Base-by-base conservation (phyloP, 1,140 invertebrate species). In the Ditylenchus dipsaci region DNA sequence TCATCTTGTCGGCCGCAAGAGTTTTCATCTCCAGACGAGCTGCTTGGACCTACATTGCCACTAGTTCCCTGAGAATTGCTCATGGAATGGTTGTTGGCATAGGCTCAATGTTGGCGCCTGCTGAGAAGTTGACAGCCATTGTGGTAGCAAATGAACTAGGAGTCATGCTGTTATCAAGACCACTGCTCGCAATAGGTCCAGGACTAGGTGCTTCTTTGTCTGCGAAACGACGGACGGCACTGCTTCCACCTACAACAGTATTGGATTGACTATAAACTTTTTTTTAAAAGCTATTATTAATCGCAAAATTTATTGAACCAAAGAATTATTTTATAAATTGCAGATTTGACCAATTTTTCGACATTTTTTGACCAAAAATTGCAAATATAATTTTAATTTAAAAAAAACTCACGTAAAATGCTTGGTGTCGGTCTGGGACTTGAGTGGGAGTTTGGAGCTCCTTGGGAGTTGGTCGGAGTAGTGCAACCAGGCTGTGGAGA, bases 321-420 rank as follows among this genome's bases (percentile, higher is more conserved):
- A n/a, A n/a, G n/a, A n/a, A n/a, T n/a, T n/a, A n/a, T n/a, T n/a
- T n/a, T n/a, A n/a, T n/a, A n/a, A n/a, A n/a, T n/a, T n/a, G n/a
- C n/a, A n/a, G n/a, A n/a, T n/a, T n/a, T n/a, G n/a, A n/a, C n/a
- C n/a, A n/a, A n/a, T n/a, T n/a, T n/a, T n/a, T n/a, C n/a, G n/a
- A n/a, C n/a, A n/a, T n/a, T n/a, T n/a, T n/a, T n/a, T n/a, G n/a
- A n/a, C n/a, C n/a, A n/a, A n/a, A n/a, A n/a, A n/a, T n/a, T n/a
- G n/a, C n/a, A n/a, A n/a, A n/a, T n/a, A n/a, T n/a, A n/a, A n/a
- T n/a, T n/a, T n/a, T n/a, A n/a, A 47, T 19, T 43, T 1, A 23
- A 45, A 19, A 63, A 56, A 19, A 56, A 38, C n/a, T 9, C 30
- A 70, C 68, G 67, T 42, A 70, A 69, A 71, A 70, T 70, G 21